These are phyloP conservation scores for Zenarchopterus dispar DNA, from an alignment of 2,797 vertebrate species.

Conservation along the genomic window DNA sequence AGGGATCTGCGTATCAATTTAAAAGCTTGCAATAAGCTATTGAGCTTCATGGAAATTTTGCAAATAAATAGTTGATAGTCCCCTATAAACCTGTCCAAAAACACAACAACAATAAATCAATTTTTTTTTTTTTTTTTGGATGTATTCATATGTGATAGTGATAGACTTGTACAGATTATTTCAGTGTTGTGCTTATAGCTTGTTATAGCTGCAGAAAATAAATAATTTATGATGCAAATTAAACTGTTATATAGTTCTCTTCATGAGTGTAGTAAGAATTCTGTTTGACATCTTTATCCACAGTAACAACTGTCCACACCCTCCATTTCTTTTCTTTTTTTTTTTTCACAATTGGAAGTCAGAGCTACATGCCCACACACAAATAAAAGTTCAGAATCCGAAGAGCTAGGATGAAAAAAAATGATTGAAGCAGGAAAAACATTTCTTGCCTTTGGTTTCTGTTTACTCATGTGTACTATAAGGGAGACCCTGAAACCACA, in stretches of 20 bases:
- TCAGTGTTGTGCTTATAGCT: background rate
- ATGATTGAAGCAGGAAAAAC: background rate
- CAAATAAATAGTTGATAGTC: background rate
- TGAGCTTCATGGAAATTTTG: background rate
- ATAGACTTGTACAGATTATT: background rate
- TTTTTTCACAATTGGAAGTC: background rate
- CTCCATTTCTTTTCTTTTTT: background rate
- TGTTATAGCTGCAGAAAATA: too few species aligned
- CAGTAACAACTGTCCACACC: background rate
- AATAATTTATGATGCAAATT: too few species aligned
- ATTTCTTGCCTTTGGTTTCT: slow-evolving; percentile 3
- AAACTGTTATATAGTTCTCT: too few species aligned
- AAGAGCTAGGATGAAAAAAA: slow-evolving; percentile 1
- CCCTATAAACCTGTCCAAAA: background rate
- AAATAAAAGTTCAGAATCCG: background rate
- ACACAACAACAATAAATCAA: background rate
- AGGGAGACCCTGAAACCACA: slow-evolving; percentile 56
- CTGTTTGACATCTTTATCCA: background rate
- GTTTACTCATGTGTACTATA: slow-evolving; percentile 12
- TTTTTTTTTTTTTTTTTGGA: background rate
- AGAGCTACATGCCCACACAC: background rate
- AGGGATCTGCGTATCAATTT: background rate
- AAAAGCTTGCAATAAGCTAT: background rate
- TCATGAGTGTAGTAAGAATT: background rate
- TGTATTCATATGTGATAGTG: background rate